Evolutionary conservation across 37 sponge, comb jelly and placozoan genomes (phyloP), one percentile per base, ranked within the genome.

Genomic region (Diacarnus erythraeanus): DNA sequence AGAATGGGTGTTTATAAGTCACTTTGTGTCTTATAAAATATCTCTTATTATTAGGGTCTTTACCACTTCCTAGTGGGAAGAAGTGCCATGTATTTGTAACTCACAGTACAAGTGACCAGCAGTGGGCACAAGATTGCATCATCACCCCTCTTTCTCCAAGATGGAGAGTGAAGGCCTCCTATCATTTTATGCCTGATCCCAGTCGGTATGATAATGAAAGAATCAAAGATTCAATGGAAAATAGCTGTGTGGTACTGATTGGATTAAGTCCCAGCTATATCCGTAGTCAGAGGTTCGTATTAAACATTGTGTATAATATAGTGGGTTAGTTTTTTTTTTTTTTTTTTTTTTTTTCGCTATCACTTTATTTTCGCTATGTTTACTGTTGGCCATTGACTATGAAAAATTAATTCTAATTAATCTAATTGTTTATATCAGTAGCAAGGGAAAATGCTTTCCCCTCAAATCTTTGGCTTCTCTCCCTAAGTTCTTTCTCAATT

Each of bases 1-100:
- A n/a, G n/a, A n/a, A n/a, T n/a, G n/a, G n/a, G n/a, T n/a, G n/a
- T n/a, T n/a, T n/a, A n/a, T n/a, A n/a, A n/a, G n/a, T n/a, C n/a
- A n/a, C n/a, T n/a, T n/a, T n/a, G n/a, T n/a, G n/a, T n/a, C n/a
- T n/a, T n/a, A n/a, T n/a, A n/a, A n/a, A n/a, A n/a, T n/a, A n/a
- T n/a, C n/a, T n/a, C n/a, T n/a, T n/a, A n/a, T n/a, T n/a, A n/a
- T n/a, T n/a, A n/a, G n/a, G n/a, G n/a, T n/a, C n/a, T n/a, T n/a
- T n/a, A n/a, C n/a, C n/a, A 9, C 74, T 89, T 2, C 90, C 85
- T 39, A 21, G 35, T 33, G 75, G 81, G 27, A 91, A 86, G 83
- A 38, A 89, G 76, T 83, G 57, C 21, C 84, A 89, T 73, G 57
- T 91, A 69, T 95, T 95, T 57, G 85, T 95, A 33, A 83, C 91